Evolutionary conservation across 2,888 invertebrate genomes (phyloP), one percentile per base, ranked within the genome.

Genomic region (Eudemis profundana): DNA sequence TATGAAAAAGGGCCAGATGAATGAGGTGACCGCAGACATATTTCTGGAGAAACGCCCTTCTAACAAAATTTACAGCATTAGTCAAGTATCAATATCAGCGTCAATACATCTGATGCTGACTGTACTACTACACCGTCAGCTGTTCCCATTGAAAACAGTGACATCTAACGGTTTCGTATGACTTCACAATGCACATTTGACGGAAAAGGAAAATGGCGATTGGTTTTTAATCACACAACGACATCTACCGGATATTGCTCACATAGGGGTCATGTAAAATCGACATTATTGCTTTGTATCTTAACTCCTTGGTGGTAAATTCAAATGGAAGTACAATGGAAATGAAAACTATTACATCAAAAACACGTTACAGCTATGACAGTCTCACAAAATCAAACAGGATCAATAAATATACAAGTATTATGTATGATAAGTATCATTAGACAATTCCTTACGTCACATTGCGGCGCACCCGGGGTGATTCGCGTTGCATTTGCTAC

Each of bases 401-500:
- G 36, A 38, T 47, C 38, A 65, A 59, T 57, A 64, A 57, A 51
- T 64, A 64, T 33, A 33, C 23, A 38, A 40, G 40, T 66, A 66
- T 66, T 49, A 56, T 61, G 61, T 50, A 61, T 61, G 61, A 61
- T 56, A 61, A 50, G 54, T 54, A 61, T 36, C 44, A 66, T 42
- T 61, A 61, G 66, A 69, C 68, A 72, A 68, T 69, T 71, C 61
- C 64, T 68, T 68, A 70, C 51, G 60, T 63, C 61, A 64, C 42
- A 49, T 64, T 65, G 44, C 36, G 2, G 49, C 23, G 56, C 40
- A 38, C 50, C 44, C 44, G 12, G 15, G 50, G 17, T 57, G 42
- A 10, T 57, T 50, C 42, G 29, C 2, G 10, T 44, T 7, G 33
- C 8, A n/a, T n/a, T n/a, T n/a, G n/a, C 10, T 33, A 33, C 10